Base-by-base conservation (phyloP, 2,888 invertebrate genomes). In the Acrocyrtus sp. region DNA sequence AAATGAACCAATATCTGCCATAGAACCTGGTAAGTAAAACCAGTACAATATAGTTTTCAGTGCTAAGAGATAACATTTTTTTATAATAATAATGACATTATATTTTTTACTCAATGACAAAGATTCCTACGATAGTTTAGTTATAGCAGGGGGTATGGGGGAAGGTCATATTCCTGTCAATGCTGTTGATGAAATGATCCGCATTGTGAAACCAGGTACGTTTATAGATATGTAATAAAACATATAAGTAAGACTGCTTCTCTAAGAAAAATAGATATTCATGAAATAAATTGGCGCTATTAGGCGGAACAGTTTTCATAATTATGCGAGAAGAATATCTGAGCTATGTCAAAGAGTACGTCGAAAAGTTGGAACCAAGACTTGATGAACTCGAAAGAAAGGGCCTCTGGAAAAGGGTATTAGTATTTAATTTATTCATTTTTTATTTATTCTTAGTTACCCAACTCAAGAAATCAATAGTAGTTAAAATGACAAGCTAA, bases 301-400 rank as follows among this genome's bases (percentile, higher is more conserved):
- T 67, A 83, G 83, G 83, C 41, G 84, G 83, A 27, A 65, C 80
- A 2, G 78, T 84, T 8, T 80, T 81, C 66, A 82, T 84, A 21
- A 82, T 82, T 0, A 83, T 83, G 83, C 53, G 84, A 27, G 80
- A 82, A 58, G 83, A 83, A 72, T 83, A 83, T 74, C 69, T 83
- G 21, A 54, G 74, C 1, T 76, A 80, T 43, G 82, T 82, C 8
- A 78, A 80, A 22, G 82, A 83, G 50, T 83, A 83, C 69, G 82
- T 78, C 15, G 81, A 79, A 41, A 81, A 81, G 51, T 70, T 84
- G 68, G 83, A 83, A 63, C 83, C 83, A 3, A 78, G 81, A 63
- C 82, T 84, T 82, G 65, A 80, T 15, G 56, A 77, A 24, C 66
- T 83, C 45, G 81, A 81, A 56, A 50, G 76, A 26, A 62, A 81